These are phyloP conservation scores for Clarias pachynema DNA, from an alignment of 2,797 vertebrate genomes.

Conservation along the genomic window DNA sequence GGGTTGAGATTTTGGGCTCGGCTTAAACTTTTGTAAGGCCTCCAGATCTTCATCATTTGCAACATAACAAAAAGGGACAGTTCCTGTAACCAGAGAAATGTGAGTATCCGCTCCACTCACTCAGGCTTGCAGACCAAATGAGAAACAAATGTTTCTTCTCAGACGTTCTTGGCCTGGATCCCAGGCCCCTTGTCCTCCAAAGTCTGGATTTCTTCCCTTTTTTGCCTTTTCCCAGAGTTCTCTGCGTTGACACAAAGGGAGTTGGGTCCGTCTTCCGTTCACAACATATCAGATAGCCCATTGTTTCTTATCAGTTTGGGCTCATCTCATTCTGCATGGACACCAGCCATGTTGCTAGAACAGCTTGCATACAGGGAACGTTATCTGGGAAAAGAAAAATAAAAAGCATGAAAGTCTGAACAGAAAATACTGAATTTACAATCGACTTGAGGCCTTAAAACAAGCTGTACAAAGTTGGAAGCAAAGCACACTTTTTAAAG, in stretches of 20 bases:
- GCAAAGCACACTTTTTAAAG: background rate
- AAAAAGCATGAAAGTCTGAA: constrained; percentile 27
- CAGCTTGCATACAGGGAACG: background rate
- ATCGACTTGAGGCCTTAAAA: constrained; percentile 11
- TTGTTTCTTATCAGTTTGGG: constrained; percentile 50
- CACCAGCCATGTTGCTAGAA: constrained; percentile 23
- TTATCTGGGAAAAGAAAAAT: constrained; percentile 33
- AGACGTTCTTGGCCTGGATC: constrained; percentile 53
- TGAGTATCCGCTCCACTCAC: constrained; percentile 56
- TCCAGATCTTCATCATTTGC: constrained; percentile 58
- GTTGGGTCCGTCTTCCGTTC: constrained; percentile 48
- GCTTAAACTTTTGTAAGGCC: constrained; percentile 45
- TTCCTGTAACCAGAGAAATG: constrained; percentile 61
- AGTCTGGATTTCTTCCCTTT: constrained; percentile 34
- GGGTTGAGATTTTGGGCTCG: constrained; percentile 44
- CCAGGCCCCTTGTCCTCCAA: constrained; percentile 46
- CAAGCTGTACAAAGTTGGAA: background rate
- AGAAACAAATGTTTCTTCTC: constrained; percentile 66
- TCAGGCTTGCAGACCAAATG: constrained; percentile 57
- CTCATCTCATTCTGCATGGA: constrained; percentile 45
- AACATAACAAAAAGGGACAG: constrained; percentile 57
- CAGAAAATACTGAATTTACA: constrained; percentile 16
- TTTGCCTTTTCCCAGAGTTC: constrained; percentile 37
- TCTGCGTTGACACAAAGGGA: constrained; percentile 48
- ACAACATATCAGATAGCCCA: constrained; percentile 54